Percentiles rank a stretch among this genome's conserved stretches.
Evolutionary conservation across 2,113 vertebrate species (phyloP).

Genomic region (Spea bombifrons): DNA sequence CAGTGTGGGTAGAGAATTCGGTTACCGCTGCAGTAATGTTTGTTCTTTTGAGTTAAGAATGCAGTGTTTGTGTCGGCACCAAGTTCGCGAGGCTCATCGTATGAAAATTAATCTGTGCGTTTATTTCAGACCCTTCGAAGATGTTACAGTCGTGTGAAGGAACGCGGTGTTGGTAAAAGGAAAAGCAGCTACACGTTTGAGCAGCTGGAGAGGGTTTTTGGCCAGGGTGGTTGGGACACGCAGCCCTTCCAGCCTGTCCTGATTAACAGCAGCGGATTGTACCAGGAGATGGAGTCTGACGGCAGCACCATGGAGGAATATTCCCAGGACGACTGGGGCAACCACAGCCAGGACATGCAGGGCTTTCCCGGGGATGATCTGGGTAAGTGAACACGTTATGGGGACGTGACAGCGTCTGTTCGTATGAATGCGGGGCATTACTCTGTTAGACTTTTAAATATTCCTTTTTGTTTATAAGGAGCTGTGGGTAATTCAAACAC

Average conservation of each 20-base stretch:
- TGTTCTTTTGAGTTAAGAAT: no score
- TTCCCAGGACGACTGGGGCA: slow-evolving; percentile 96
- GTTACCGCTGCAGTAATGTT: no score
- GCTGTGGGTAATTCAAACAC: no score
- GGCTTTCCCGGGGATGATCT: slow-evolving; percentile 91
- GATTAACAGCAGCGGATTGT: slow-evolving; percentile 97
- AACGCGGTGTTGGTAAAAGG: slow-evolving; percentile 93
- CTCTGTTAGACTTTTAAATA: no score
- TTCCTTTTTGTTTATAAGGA: no score
- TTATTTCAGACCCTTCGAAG: slow-evolving; percentile 85
- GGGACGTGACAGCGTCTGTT: no score
- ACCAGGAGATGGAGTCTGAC: slow-evolving; percentile 97
- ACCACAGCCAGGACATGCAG: slow-evolving; percentile 87
- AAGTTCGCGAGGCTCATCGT: no score
- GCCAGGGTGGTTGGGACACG: slow-evolving; percentile 96
- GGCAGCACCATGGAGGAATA: slow-evolving; percentile 95
- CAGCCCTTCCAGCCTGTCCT: slow-evolving; percentile 94
- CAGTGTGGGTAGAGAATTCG: no score
- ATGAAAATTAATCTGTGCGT: slow-evolving; percentile 10
- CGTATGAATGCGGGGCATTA: no score
- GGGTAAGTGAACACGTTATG: slow-evolving; percentile 67
- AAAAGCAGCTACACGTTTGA: slow-evolving; percentile 99
- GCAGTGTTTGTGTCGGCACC: no score
- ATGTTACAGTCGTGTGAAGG: slow-evolving; percentile 98
- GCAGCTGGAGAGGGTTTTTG: slow-evolving; percentile 98